Evolutionary conservation across 2,888 invertebrate species (phyloP), one percentile per base, ranked within the genome.

Genomic region (Amphipyra berbera): DNA sequence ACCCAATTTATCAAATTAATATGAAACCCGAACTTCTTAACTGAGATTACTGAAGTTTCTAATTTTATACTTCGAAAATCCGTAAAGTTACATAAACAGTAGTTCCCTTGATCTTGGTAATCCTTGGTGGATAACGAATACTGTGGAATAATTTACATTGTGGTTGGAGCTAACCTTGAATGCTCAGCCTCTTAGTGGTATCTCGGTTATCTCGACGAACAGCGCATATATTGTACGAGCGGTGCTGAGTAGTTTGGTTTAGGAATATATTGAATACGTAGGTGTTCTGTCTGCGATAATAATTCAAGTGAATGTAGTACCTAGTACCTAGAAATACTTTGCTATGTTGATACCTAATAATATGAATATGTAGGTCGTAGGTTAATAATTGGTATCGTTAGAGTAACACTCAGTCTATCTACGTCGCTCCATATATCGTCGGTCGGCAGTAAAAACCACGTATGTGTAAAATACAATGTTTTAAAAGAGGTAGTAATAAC

Each of bases 121-220:
- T 64, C 53, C 37, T 38, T 6, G 14, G 27, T 27, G 44, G 33
- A 42, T 46, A 49, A 54, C 41, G 21, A 48, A 40, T 42, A 41
- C 46, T 38, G 42, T 40, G 35, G 38, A 53, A 41, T 66, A 37
- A 58, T 41, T 37, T 41, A 58, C 21, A 46, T 40, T 42, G 50
- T 21, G 47, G 35, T 60, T 12, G 13, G 5, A 12, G 21, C 12
- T 40, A 21, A 49, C 50, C 38, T 49, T 40, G 46, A 15, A 15
- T n/a, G 35, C 42, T 46, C 46, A 45, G 12, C 15, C 45, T 48
- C 63, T 54, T 30, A 15, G 42, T 38, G 12, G 40, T 41, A 7
- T 35, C 40, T 60, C 14, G 41, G 41, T 13, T 55, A 44, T 42
- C 45, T 46, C 50, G 33, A 27, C 27, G 10, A 52, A 40, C 54